Evolutionary conservation across 92 coral and sea anemone species (phyloP).

Genomic region (Umimayanthus chanpuru): DNA sequence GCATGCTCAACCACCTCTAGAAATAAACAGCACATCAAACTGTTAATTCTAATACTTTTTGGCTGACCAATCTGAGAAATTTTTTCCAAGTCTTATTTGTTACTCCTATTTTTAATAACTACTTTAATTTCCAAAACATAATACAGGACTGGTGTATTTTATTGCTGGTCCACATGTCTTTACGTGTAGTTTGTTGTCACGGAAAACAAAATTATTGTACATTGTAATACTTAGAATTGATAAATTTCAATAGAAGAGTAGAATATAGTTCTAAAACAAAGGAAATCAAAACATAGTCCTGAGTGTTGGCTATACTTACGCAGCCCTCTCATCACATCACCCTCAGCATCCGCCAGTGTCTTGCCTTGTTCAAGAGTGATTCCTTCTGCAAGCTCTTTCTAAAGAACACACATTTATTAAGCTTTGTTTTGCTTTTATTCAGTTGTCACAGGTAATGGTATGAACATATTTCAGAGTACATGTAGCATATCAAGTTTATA

Average conservation of each 20-base stretch:
- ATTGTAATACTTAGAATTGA: neutral
- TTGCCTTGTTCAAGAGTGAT: constrained; percentile 94
- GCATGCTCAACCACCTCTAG: constrained; percentile 99
- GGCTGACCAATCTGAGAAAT: too few relatives aligned
- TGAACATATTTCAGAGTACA: too few relatives aligned
- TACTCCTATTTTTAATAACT: too few relatives aligned
- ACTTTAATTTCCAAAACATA: too few relatives aligned
- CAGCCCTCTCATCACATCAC: constrained; percentile 91
- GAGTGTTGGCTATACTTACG: constrained; percentile 69
- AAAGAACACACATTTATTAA: neutral
- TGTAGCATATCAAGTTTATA: too few relatives aligned
- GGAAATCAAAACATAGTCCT: neutral
- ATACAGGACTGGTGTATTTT: too few relatives aligned
- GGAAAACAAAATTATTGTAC: too few relatives aligned
- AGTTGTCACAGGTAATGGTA: neutral
- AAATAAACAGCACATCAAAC: neutral
- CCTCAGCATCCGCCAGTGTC: constrained; percentile 93
- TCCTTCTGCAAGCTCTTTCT: constrained; percentile 89
- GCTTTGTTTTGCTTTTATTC: neutral
- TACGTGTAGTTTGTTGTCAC: too few relatives aligned
- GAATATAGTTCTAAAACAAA: neutral
- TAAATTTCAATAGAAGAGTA: neutral
- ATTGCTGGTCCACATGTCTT: too few relatives aligned
- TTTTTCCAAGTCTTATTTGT: too few relatives aligned
- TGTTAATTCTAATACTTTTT: too few relatives aligned